Percentiles rank a stretch among this genome's conserved stretches.
Evolutionary conservation across 1,140 invertebrate genomes (phyloP).

Genomic region (Drosophila paulistorum): DNA sequence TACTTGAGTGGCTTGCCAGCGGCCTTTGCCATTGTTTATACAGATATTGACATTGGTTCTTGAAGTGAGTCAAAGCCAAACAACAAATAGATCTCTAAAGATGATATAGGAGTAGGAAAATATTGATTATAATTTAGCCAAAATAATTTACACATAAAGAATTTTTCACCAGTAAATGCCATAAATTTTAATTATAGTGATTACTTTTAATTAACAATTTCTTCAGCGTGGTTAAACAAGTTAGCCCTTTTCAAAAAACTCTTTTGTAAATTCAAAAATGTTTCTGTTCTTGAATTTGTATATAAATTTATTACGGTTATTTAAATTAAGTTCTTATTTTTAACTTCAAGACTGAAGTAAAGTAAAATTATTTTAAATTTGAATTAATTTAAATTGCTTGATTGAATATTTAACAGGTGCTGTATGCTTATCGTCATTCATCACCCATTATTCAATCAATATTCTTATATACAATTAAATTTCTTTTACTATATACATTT

Average conservation of each 20-base stretch:
- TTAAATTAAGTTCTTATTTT: no score
- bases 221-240: no score
- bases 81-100: slow-evolving; percentile 62
- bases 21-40: slow-evolving; percentile 26
- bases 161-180: no score
- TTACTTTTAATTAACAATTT: no score
- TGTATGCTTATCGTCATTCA: not conserved
- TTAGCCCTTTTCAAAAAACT: no score
- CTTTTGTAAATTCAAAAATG: no score
- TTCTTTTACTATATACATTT: not conserved
- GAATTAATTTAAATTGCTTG: no score
- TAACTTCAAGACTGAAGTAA: no score
- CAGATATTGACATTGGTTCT: slow-evolving; percentile 58
- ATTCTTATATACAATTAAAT: not conserved
- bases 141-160: not conserved
- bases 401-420: not conserved
- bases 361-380: no score
- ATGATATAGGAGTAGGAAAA: not conserved
- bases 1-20: slow-evolving; percentile 11
- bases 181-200: no score
- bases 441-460: not conserved
- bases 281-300: no score
- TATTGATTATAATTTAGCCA: not conserved
- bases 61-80: slow-evolving; percentile 44
- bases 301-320: no score